Evolutionary conservation across 2,797 vertebrate species (phyloP), one percentile per base, ranked within the genome.

Genomic region (Pantherophis vulpinus): DNA sequence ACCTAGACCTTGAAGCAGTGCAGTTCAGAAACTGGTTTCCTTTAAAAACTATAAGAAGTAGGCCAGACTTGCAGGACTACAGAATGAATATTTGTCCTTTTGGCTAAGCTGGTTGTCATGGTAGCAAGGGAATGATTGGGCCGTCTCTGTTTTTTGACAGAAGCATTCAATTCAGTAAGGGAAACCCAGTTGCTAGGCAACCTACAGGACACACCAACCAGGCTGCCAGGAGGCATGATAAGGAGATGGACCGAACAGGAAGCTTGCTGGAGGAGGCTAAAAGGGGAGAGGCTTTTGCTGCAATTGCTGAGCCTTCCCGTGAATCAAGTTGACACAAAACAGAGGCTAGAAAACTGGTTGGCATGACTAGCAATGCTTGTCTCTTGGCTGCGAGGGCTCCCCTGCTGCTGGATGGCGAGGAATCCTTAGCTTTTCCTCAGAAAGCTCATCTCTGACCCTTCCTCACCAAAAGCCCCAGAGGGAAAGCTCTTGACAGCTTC

Each of bases 81-180:
- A 11, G 51, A 92, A 2, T 37, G 95, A 91, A 86, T 90, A 20
- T 74, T 92, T 91, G 51, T 93, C 90, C 93, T 88, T 94, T 86
- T 70, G 95, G 92, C 92, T 88, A 90, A 93, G 70, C 47, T n/a
- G n/a, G 96, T 95, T 92, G 95, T 91, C 60, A 92, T 37, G 87
- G 94, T 91, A 96, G 93, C 70, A 51, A 91, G 88, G 95, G 95
- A 94, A 94, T 56, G 86, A 74, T 94, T 87, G 23, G 83, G 95
- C 94, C 66, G 95, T 92, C 94, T 93, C 42, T n/a, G 59, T 12
- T 79, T 47, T 51, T 92, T 70, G 86, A 91, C 90, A 79, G 83
- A 93, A 90, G 47, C 89, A 32, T 88, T 93, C 59, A 20, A 4
- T 91, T 92, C 47, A 2, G 55, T 0, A 29, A 83, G 88, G 91